Evolutionary conservation across 2,113 vertebrate genomes (phyloP).

Genomic region (Chlorodrepanis virens): DNA sequence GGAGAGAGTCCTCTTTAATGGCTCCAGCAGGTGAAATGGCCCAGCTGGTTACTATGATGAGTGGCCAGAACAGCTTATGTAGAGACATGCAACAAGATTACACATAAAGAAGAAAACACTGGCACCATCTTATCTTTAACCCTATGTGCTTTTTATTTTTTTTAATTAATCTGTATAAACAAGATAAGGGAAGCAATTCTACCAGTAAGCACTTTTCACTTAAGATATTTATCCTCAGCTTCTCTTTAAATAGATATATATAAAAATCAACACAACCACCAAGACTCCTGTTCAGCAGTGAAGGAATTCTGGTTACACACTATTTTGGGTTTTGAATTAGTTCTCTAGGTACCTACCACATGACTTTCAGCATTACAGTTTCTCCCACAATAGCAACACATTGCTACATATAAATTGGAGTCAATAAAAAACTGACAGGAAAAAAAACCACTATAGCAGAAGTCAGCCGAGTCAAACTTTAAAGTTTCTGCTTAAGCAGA

Average conservation of each 20-base stretch:
- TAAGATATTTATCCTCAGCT: neutral
- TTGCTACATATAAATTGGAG: neutral
- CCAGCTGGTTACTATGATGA: conserved; percentile 99
- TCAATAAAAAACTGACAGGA: neutral
- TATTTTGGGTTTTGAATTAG: conserved; percentile 14
- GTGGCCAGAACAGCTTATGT: conserved; percentile 91
- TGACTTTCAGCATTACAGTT: neutral
- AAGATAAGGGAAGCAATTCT: conserved; percentile 49
- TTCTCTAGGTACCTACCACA: neutral
- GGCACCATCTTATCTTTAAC: conserved; percentile 71
- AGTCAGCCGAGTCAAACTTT: neutral
- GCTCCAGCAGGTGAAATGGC: conserved; percentile 99
- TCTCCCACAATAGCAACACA: neutral
- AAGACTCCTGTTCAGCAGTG: conserved; percentile 52
- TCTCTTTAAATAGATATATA: conserved; percentile 12
- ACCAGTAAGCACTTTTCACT: neutral
- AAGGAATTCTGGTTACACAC: conserved; percentile 63
- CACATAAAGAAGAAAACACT: conserved; percentile 72
- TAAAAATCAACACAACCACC: conserved; percentile 11
- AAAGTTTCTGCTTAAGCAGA: neutral
- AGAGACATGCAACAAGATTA: conserved; percentile 85
- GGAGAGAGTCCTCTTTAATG: conserved; percentile 89
- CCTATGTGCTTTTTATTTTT: conserved; percentile 48
- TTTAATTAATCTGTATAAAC: conserved; percentile 60
- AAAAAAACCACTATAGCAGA: neutral